phyloP scores from a whole-genome alignment of 2,113 vertebrate species.

The Notarius lentiginosus region DNA sequence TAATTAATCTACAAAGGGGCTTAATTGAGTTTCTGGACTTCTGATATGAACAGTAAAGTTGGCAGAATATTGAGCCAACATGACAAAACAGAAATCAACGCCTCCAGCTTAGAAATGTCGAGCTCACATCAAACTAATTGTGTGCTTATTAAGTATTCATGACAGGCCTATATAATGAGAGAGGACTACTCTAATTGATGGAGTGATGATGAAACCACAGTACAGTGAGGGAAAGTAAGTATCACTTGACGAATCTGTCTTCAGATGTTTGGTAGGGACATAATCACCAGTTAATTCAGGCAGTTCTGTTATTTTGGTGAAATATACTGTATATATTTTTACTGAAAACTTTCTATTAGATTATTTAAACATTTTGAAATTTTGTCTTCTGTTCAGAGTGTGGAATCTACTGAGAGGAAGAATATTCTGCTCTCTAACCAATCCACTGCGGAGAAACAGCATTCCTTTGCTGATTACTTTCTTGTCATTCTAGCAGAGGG shows the following conservation, averaged over 20 bases:
- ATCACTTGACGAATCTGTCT: not conserved
- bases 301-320: not conserved
- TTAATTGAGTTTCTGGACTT: constrained; percentile 16
- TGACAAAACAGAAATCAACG: constrained; percentile 23
- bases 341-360: not conserved
- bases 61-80: constrained; percentile 11
- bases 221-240: not conserved
- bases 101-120: constrained; percentile 46
- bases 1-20: constrained; percentile 40
- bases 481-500: not conserved
- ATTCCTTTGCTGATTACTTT: not conserved
- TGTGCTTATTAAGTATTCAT: constrained; percentile 11
- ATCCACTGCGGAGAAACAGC: too few relatives aligned
- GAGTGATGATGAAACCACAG: not conserved
- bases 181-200: not conserved
- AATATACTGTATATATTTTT: not conserved
- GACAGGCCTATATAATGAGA: not conserved
- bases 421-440: not conserved
- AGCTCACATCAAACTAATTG: constrained; percentile 32
- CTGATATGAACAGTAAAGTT: constrained; percentile 39
- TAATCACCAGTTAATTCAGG: not conserved
- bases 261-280: not conserved
- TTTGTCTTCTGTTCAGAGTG: not conserved
- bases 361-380: not conserved
- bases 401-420: not conserved